phyloP scores from a whole-genome alignment of 2,888 invertebrate genomes.

The Dasypolia templi region DNA sequence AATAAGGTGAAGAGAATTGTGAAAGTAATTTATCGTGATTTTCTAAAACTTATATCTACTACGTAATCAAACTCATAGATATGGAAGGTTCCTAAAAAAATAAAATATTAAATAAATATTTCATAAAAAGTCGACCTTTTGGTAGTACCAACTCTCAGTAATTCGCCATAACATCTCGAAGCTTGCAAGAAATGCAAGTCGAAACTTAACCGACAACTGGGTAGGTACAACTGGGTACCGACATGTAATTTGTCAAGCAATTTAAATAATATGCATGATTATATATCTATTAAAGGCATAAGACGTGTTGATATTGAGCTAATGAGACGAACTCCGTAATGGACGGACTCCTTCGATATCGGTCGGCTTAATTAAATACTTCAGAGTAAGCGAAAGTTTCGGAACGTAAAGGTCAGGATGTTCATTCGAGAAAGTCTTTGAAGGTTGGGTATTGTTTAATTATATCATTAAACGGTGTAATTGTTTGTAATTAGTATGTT shows the following conservation, averaged over 20 bases:
- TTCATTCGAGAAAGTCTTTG: conserved; percentile 60
- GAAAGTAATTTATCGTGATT: too few species aligned
- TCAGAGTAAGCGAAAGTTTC: conserved; percentile 77
- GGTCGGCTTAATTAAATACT: conserved; percentile 67
- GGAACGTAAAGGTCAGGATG: conserved; percentile 66
- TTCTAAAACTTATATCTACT: too few species aligned
- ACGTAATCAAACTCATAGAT: too few species aligned
- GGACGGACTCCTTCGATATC: conserved; percentile 65
- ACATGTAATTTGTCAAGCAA: conserved; percentile 89
- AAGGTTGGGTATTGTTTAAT: conserved; percentile 54
- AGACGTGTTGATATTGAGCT: conserved; percentile 88
- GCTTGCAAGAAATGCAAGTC: conserved; percentile 85
- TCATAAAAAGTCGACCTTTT: neutral
- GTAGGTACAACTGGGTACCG: conserved; percentile 85
- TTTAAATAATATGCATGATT: conserved; percentile 90
- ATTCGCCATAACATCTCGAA: conserved; percentile 72
- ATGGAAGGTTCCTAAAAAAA: too few species aligned
- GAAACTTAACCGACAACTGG: conserved; percentile 87
- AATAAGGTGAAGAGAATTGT: too few species aligned
- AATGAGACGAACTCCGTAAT: conserved; percentile 83
- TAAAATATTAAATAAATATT: too few species aligned
- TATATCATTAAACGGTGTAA: conserved; percentile 48
- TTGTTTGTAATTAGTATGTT: conserved; percentile 38
- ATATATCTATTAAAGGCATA: conserved; percentile 89
- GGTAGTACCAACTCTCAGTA: conserved; percentile 74